Evolutionary conservation across 2,113 vertebrate species (phyloP).

Genomic region (Oncorhynchus clarkii): DNA sequence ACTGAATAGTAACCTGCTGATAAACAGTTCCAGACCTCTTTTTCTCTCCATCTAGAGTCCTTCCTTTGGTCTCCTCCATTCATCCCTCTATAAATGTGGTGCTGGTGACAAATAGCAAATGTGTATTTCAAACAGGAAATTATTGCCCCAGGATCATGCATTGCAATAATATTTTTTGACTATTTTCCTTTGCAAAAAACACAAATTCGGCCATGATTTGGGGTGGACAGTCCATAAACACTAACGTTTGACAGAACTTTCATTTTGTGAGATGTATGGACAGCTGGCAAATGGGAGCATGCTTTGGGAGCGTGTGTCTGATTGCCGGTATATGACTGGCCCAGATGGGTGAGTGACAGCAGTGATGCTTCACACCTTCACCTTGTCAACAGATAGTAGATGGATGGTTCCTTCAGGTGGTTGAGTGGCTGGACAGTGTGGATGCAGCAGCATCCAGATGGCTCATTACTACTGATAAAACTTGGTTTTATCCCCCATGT

Average conservation of each 20-base stretch:
- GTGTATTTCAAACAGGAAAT: background rate
- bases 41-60: background rate
- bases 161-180: background rate
- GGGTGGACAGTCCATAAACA: too few species aligned
- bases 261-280: background rate
- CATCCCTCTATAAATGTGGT: background rate
- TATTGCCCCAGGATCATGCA: too few species aligned
- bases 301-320: background rate
- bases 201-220: too few species aligned
- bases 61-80: background rate
- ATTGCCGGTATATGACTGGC: background rate
- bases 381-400: too few species aligned
- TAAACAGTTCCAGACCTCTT: background rate
- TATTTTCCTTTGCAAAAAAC: background rate
- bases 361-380: constrained; percentile 10
- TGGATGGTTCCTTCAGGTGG: constrained; percentile 26
- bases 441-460: constrained; percentile 38
- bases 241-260: background rate
- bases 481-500: constrained; percentile 34
- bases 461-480: constrained; percentile 47
- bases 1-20: background rate
- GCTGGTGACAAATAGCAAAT: background rate
- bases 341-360: background rate
- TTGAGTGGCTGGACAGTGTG: constrained; percentile 18
- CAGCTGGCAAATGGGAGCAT: background rate